Base-by-base conservation (phyloP, 64 coral and sea anemone genomes). In the Orbicella faveolata region DNA sequence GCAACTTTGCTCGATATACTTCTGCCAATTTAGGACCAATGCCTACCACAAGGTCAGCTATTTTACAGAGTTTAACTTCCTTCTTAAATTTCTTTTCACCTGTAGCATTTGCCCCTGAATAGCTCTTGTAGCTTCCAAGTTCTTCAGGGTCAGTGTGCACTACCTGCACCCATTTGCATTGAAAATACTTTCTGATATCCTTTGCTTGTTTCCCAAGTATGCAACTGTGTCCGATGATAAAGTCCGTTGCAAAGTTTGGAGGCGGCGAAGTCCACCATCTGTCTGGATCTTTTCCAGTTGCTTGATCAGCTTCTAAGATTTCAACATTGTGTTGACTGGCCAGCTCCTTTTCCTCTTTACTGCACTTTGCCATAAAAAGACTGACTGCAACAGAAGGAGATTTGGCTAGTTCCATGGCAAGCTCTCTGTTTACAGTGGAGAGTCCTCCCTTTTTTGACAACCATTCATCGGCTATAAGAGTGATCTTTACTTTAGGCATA, bases 401-500 rank as follows among this genome's bases (percentile, higher is more conserved):
- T 34, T 76, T 76, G 30, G 75, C 75, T 76, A 76, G 36, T 76
- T 76, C 25, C 8, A 76, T 76, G 75, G 75, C 30, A 16, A 76
- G 36, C 75, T 76, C 75, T 41, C 75, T 48, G 75, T 76, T 76
- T 35, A 76, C 35, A 33, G 75, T 76, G 36, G 75, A 76, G 36
- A 76, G 75, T 16, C 75, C 75, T 41, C 75, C 75, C 35, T 76
- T 76, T 64, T 64, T 64, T 64, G 62, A 64, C 62, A 64, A 20
- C 62, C 62, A 64, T 12, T 64, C 62, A 64, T 64, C 62, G 14
- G 62, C 62, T 64, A 64, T 18, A 20, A 64, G 62, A 20, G 62
- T 64, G 3, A 64, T 12, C 20, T 64, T 64, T 20, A 64, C 9
- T 48, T 48, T 6, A 48, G 41, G 41, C 4, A 2, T 48, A 48